Evolutionary conservation across 2,797 vertebrate species (phyloP).

Genomic region (Pseudotriccus pelzelni): DNA sequence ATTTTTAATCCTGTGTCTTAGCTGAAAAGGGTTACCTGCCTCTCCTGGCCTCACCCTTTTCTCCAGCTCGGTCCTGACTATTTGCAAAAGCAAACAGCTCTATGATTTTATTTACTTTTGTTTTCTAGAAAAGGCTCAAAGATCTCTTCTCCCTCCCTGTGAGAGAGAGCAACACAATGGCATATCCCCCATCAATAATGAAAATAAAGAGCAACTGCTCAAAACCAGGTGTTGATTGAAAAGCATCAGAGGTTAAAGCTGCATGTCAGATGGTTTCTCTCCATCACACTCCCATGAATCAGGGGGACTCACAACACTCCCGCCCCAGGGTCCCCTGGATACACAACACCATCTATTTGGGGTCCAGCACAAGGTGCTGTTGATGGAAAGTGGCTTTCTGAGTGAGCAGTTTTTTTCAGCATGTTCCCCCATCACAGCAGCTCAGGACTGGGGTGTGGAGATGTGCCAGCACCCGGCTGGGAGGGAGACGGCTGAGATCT

Average conservation of each 20-base stretch:
- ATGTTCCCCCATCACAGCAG: neutral
- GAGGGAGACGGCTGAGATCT: conserved; percentile 40
- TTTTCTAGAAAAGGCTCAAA: neutral
- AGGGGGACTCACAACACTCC: accelerated
- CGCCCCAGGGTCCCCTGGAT: accelerated
- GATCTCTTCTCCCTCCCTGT: neutral
- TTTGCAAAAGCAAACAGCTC: neutral
- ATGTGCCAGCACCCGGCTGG: neutral
- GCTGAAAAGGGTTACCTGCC: neutral
- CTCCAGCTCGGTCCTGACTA: neutral
- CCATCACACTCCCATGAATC: accelerated
- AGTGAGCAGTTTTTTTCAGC: neutral
- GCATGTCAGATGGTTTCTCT: neutral
- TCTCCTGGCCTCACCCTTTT: neutral
- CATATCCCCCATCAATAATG: neutral
- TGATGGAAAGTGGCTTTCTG: neutral
- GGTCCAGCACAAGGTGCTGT: neutral
- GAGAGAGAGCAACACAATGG: neutral
- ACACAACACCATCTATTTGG: neutral
- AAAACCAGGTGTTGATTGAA: neutral
- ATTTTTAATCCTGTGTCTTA: neutral
- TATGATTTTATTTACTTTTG: no score
- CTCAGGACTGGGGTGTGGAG: neutral
- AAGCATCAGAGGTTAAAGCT: neutral
- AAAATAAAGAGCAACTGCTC: neutral